phyloP scores from a whole-genome alignment of 2,888 invertebrate species.

The Sinohyriopsis cumingii region DNA sequence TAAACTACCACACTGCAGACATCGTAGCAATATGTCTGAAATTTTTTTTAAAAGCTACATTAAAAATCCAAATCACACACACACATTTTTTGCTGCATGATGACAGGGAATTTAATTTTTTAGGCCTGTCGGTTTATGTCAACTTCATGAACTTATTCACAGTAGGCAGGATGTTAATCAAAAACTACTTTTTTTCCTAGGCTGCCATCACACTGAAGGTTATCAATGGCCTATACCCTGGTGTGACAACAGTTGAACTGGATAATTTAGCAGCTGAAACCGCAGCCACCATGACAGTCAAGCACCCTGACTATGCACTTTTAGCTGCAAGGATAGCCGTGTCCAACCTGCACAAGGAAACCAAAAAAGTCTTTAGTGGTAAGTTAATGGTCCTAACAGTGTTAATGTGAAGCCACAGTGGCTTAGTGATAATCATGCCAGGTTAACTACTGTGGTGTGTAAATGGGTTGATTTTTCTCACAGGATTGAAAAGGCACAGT shows the following conservation, averaged over 20 bases:
- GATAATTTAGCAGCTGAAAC: slow-evolving; percentile 99
- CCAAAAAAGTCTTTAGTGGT: slow-evolving; percentile 87
- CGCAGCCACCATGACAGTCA: slow-evolving; percentile 97
- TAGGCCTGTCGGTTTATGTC: too few species aligned
- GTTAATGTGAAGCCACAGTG: not conserved
- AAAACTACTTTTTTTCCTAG: slow-evolving; percentile 49
- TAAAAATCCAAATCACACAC: too few species aligned
- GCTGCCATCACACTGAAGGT: slow-evolving; percentile 80
- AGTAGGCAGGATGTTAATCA: not conserved
- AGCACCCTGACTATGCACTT: slow-evolving; percentile 94
- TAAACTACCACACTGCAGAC: too few species aligned
- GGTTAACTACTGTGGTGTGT: not conserved
- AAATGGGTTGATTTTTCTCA: too few species aligned
- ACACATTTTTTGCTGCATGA: too few species aligned
- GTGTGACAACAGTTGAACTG: slow-evolving; percentile 96
- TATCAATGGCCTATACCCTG: slow-evolving; percentile 94
- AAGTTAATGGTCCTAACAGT: slow-evolving; percentile 7
- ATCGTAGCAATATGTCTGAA: too few species aligned
- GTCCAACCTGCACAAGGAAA: slow-evolving; percentile 98
- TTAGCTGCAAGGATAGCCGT: slow-evolving; percentile 87
- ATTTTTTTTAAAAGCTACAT: too few species aligned
- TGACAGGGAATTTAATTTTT: too few species aligned
- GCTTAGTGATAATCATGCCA: not conserved
- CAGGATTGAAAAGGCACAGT: too few species aligned
- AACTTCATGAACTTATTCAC: too few species aligned